These are phyloP conservation scores for Scophthalmus maximus DNA, from an alignment of 2,113 vertebrate genomes.

Conservation along the genomic window DNA sequence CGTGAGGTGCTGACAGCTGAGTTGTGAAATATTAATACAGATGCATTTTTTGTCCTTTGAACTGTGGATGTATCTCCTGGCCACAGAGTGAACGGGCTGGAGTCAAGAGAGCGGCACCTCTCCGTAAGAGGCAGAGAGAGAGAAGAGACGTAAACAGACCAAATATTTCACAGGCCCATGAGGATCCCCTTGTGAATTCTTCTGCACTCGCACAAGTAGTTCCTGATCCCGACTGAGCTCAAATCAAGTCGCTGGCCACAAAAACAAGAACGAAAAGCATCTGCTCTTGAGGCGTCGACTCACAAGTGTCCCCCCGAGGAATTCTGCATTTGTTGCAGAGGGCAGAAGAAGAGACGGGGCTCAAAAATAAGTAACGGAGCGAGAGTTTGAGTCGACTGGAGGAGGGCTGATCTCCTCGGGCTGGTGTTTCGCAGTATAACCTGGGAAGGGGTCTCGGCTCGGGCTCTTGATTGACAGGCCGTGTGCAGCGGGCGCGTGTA, in stretches of 20 bases:
- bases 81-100: conserved; percentile 21
- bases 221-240: background rate
- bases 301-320: conserved; percentile 83
- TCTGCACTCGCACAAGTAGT: too few species aligned
- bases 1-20: conserved; percentile 67
- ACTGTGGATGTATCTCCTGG: conserved; percentile 25
- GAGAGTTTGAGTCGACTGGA: conserved; percentile 19
- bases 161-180: background rate
- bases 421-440: conserved; percentile 23
- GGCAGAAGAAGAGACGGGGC: conserved; percentile 61
- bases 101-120: conserved; percentile 21
- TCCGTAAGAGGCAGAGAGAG: background rate
- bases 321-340: conserved; percentile 68
- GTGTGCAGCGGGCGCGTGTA: conserved; percentile 62
- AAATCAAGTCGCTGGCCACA: conserved; percentile 66
- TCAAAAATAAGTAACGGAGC: conserved; percentile 45
- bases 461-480: conserved; percentile 86
- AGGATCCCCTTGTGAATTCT: too few species aligned
- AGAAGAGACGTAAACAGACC: background rate
- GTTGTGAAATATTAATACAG: conserved; percentile 43
- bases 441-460: conserved; percentile 43
- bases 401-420: conserved; percentile 38
- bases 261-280: conserved; percentile 44
- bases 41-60: conserved; percentile 44
- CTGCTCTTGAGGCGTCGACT: conserved; percentile 7